Evolutionary conservation across 1,140 invertebrate species (phyloP).

Genomic region (Cylas formicarius): DNA sequence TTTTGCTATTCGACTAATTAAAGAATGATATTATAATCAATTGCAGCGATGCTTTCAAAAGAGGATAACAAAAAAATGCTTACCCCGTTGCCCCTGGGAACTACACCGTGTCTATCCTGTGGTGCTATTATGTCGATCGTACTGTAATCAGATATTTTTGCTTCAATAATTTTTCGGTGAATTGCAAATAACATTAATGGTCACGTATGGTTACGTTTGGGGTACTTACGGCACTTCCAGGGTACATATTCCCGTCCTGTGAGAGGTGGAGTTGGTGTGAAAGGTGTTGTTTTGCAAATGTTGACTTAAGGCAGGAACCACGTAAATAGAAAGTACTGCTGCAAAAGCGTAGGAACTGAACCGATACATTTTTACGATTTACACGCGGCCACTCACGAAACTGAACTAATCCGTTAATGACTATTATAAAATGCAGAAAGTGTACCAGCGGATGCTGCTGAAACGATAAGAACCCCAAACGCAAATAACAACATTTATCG

Average conservation of each 20-base stretch:
- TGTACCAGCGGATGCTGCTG: too few relatives aligned
- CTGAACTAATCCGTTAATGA: too few relatives aligned
- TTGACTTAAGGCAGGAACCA: background rate
- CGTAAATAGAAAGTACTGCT: too few relatives aligned
- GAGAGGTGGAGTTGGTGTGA: constrained; percentile 3
- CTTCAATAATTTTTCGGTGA: background rate
- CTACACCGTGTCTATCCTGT: constrained; percentile 25
- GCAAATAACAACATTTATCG: too few relatives aligned
- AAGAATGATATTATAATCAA: too few relatives aligned
- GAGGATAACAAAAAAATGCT: constrained; percentile 13
- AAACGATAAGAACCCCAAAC: too few relatives aligned
- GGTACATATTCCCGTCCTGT: constrained; percentile 12
- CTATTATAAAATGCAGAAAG: too few relatives aligned
- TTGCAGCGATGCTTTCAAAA: constrained; percentile 3
- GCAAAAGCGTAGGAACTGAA: too few relatives aligned
- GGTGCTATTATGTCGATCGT: constrained; percentile 34
- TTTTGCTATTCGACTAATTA: too few relatives aligned
- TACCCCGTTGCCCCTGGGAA: constrained; percentile 35
- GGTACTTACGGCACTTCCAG: constrained; percentile 21
- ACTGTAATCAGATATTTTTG: constrained; percentile 23
- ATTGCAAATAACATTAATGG: background rate
- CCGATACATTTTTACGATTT: too few relatives aligned
- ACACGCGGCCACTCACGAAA: too few relatives aligned
- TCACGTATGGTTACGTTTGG: background rate
- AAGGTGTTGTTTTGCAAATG: background rate